Evolutionary conservation across 2,888 invertebrate species (phyloP).

Genomic region (Clivina fossor): DNA sequence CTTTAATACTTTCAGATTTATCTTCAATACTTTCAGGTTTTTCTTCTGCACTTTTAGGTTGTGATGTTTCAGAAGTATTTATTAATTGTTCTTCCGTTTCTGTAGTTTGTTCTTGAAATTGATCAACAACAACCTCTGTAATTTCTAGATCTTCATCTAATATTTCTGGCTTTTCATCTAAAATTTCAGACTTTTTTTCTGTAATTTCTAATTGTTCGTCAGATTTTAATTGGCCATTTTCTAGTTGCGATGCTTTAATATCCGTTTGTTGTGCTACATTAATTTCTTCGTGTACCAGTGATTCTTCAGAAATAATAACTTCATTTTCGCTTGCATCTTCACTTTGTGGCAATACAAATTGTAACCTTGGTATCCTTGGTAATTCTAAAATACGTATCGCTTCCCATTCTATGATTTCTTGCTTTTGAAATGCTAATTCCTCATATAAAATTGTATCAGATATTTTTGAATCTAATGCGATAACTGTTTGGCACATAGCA

Average conservation of each 20-base stretch:
- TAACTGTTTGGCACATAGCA: conserved; percentile 39
- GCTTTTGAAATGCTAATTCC: conserved; percentile 37
- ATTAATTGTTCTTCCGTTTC: no score
- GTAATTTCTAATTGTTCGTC: neutral
- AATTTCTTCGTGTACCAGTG: neutral
- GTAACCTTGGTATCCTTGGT: conserved; percentile 36
- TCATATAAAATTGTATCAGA: conserved; percentile 30
- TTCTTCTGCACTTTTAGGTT: neutral
- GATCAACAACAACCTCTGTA: no score
- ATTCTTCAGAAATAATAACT: neutral
- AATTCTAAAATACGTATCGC: conserved; percentile 37
- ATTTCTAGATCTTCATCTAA: no score
- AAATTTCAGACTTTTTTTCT: neutral
- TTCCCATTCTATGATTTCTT: conserved; percentile 36
- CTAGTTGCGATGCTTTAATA: neutral
- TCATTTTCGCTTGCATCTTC: neutral
- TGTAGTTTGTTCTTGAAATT: no score
- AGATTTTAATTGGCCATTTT: neutral
- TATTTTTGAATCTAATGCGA: conserved; percentile 27
- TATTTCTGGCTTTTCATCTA: neutral
- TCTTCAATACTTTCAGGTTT: no score
- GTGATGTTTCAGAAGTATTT: neutral
- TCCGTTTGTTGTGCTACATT: no score
- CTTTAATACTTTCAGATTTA: neutral
- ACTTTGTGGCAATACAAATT: conserved; percentile 31